Conservation (phyloP, 2,888 invertebrate species). For the Schizotus pectinicornis region DNA sequence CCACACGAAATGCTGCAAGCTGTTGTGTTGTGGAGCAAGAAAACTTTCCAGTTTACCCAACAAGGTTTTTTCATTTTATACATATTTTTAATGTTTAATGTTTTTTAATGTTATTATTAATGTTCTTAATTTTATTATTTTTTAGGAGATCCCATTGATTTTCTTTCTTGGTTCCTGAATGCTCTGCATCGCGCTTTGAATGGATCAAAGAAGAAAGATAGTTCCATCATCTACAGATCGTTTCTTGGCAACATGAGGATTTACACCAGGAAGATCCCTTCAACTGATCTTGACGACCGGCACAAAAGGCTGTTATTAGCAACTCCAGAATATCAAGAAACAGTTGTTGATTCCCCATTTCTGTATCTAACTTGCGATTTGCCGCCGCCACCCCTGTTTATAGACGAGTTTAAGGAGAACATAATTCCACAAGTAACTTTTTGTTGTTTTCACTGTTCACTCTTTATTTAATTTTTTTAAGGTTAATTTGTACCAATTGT, state of each 20-base stretch:
- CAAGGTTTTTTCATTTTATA: constrained; percentile 70
- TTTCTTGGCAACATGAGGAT: constrained; percentile 93
- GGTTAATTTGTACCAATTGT: constrained; percentile 91
- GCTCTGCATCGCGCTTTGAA: constrained; percentile 93
- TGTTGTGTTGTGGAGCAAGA: constrained; percentile 95
- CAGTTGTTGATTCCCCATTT: constrained; percentile 90
- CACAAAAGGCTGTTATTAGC: constrained; percentile 79
- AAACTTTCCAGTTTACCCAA: constrained; percentile 96
- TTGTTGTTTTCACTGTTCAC: too few species aligned
- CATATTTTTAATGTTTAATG: not conserved
- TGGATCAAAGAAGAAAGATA: constrained; percentile 85
- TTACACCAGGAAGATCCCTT: constrained; percentile 90
- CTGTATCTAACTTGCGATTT: constrained; percentile 96
- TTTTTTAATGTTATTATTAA: constrained; percentile 1
- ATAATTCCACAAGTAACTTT: constrained; percentile 93
- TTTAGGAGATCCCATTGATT: constrained; percentile 86
- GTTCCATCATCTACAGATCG: constrained; percentile 93
- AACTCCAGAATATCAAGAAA: constrained; percentile 87
- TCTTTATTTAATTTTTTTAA: too few species aligned
- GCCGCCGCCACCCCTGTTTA: constrained; percentile 96
- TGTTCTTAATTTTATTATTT: too few species aligned
- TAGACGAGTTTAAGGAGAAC: constrained; percentile 97
- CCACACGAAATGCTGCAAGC: constrained; percentile 99
- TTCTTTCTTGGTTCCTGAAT: constrained; percentile 98
- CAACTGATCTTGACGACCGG: constrained; percentile 88